phyloP scores from a whole-genome alignment of 2,888 invertebrate species.

The Sphaeridia pumilis region DNA sequence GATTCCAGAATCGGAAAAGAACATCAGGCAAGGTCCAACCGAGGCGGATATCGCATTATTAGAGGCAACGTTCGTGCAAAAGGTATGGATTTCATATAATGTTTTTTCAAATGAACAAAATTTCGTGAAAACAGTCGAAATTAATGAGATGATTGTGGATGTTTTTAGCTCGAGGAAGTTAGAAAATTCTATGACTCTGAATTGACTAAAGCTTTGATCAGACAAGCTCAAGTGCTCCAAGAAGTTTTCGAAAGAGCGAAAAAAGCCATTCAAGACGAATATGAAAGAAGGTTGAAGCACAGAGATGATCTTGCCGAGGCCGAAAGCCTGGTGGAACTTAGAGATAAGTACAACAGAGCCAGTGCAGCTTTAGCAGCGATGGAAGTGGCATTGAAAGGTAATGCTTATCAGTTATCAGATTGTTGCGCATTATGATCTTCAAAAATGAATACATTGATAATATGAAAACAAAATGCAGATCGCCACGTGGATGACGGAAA shows the following conservation, averaged over 20 bases:
- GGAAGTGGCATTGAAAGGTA: conserved; percentile 27
- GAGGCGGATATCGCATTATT: neutral
- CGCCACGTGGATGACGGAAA: conserved; percentile 18
- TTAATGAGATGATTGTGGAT: neutral
- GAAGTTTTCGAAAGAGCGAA: conserved; percentile 21
- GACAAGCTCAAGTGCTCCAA: conserved; percentile 24
- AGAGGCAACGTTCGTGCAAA: neutral
- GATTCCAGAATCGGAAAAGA: too few species aligned
- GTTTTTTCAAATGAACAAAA: too few species aligned
- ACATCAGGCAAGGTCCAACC: neutral
- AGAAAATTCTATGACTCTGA: conserved; percentile 16
- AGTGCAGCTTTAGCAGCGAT: conserved; percentile 28
- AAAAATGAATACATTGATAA: neutral
- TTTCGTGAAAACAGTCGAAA: too few species aligned
- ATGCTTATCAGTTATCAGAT: too few species aligned
- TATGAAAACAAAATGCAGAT: conserved; percentile 1
- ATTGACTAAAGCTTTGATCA: conserved; percentile 14
- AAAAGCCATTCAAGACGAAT: conserved; percentile 19
- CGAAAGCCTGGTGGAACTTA: conserved; percentile 27
- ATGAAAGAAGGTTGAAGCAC: conserved; percentile 22
- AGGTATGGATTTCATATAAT: neutral
- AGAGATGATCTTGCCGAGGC: conserved; percentile 19
- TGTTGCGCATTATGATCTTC: too few species aligned
- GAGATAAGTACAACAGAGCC: conserved; percentile 27
- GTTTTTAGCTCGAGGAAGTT: conserved; percentile 14